These are phyloP conservation scores for Scomber japonicus DNA, from an alignment of 2,113 vertebrate genomes.

Conservation along the genomic window DNA sequence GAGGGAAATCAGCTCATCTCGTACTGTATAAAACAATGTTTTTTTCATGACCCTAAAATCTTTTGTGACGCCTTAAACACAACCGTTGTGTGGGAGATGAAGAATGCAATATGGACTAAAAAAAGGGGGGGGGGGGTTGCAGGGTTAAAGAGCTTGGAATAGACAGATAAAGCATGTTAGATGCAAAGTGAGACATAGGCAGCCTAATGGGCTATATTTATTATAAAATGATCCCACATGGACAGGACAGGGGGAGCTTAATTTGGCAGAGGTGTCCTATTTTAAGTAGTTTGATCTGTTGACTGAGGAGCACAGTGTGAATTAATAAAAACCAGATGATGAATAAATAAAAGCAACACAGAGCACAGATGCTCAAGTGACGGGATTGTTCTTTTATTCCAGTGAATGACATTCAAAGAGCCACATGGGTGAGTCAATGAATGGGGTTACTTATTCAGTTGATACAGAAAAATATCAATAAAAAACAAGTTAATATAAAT, in stretches of 20 bases:
- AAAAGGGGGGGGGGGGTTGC: no score
- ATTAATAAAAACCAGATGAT: constrained; percentile 54
- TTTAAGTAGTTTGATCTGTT: constrained; percentile 29
- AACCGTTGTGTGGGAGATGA: constrained; percentile 34
- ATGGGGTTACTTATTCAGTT: not conserved
- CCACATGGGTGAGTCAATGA: fast-evolving
- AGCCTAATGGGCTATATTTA: not conserved
- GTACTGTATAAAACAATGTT: no score
- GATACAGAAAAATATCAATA: not conserved
- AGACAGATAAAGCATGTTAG: not conserved
- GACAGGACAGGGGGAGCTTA: not conserved
- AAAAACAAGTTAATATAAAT: not conserved
- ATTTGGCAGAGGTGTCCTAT: not conserved
- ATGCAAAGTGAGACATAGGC: not conserved
- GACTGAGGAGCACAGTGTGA: constrained; percentile 35
- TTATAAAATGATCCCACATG: not conserved
- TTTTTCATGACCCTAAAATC: not conserved
- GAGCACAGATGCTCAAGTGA: constrained; percentile 1
- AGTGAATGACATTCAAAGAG: not conserved
- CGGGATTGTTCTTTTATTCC: constrained; percentile 6
- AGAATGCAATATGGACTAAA: not conserved
- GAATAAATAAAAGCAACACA: constrained; percentile 56
- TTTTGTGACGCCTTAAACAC: not conserved
- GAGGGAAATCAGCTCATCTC: not conserved
- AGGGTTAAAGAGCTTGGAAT: not conserved